Evolutionary conservation across 2,888 invertebrate genomes (phyloP).

Genomic region (Drosophila picticornis): DNA sequence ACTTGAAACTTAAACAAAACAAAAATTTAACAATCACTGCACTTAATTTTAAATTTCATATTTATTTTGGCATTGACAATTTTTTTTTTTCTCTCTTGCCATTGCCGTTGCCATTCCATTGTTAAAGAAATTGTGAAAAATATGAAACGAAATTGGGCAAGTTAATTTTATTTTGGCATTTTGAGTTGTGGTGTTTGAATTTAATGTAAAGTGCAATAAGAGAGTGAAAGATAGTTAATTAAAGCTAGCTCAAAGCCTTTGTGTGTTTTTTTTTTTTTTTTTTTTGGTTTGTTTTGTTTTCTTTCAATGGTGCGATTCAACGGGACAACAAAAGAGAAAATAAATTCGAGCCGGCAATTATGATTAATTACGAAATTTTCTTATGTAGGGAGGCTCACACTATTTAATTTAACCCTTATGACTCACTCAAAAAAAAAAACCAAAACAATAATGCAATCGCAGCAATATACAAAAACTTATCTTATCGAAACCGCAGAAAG

Average conservation of each 20-base stretch:
- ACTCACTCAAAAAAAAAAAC: constrained; percentile 37
- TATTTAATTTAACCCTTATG: constrained; percentile 24
- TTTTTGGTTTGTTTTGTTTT: background rate
- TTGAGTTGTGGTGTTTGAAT: constrained; percentile 33
- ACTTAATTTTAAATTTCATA: constrained; percentile 61
- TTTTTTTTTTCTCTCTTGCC: constrained; percentile 3
- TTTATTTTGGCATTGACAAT: constrained; percentile 72
- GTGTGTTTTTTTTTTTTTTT: constrained; percentile 4
- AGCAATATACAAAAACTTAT: constrained; percentile 46
- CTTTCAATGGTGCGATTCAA: constrained; percentile 40
- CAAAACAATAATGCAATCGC: constrained; percentile 30
- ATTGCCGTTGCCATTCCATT: constrained; percentile 31
- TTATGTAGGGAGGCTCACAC: background rate
- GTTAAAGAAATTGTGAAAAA: constrained; percentile 68
- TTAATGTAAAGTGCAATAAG: constrained; percentile 29
- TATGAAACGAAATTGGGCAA: constrained; percentile 48
- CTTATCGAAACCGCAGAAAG: constrained; percentile 59
- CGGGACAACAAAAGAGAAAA: constrained; percentile 34
- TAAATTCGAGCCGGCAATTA: constrained; percentile 48
- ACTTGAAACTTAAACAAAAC: constrained; percentile 33
- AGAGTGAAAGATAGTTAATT: constrained; percentile 48
- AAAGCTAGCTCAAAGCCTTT: constrained; percentile 42
- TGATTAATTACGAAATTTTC: constrained; percentile 57
- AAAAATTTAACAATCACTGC: constrained; percentile 60
- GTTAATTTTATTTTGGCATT: constrained; percentile 31